Percentiles rank a stretch among this genome's conserved stretches.
These are phyloP conservation scores for Actenoides hombroni DNA, from an alignment of 2,113 vertebrate genomes.

Conservation along the genomic window DNA sequence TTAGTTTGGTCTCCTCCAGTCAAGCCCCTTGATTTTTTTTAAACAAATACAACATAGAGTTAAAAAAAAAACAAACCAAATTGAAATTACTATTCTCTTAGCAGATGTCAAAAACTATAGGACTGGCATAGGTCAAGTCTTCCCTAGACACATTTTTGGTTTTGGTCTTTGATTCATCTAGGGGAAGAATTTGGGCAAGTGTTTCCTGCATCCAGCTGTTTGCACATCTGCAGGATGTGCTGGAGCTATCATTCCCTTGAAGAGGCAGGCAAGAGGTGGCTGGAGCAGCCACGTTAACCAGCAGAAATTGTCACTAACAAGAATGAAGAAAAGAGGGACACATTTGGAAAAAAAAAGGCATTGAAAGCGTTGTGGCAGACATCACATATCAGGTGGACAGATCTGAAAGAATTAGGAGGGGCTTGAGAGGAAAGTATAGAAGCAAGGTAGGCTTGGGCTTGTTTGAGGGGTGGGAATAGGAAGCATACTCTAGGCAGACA, in stretches of 20 bases:
- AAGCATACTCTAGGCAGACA: not conserved
- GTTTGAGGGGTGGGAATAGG: not conserved
- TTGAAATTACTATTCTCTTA: not conserved
- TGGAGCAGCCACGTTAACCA: not conserved
- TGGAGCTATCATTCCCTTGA: not conserved
- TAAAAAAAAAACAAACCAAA: not conserved
- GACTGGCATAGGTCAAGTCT: not conserved
- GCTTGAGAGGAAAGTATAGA: not conserved
- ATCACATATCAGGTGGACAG: not conserved
- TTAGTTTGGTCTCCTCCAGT: not conserved
- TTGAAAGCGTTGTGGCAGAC: fast-evolving
- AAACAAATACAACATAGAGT: not conserved
- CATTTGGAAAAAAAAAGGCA: not conserved
- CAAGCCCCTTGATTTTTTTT: not conserved
- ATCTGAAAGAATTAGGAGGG: not conserved
- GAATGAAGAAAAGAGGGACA: not conserved
- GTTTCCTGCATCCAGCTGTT: not conserved
- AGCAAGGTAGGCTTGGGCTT: not conserved
- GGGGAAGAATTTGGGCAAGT: not conserved
- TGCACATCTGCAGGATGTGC: not conserved
- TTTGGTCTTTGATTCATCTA: not conserved
- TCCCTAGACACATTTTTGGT: not conserved
- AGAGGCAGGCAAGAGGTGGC: not conserved
- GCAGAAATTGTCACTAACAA: not conserved
- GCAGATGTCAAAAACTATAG: not conserved